Percentiles rank a stretch among this genome's conserved stretches.
These are phyloP conservation scores for Cynoglossus semilaevis DNA, from an alignment of 2,113 vertebrate species.

Conservation along the genomic window DNA sequence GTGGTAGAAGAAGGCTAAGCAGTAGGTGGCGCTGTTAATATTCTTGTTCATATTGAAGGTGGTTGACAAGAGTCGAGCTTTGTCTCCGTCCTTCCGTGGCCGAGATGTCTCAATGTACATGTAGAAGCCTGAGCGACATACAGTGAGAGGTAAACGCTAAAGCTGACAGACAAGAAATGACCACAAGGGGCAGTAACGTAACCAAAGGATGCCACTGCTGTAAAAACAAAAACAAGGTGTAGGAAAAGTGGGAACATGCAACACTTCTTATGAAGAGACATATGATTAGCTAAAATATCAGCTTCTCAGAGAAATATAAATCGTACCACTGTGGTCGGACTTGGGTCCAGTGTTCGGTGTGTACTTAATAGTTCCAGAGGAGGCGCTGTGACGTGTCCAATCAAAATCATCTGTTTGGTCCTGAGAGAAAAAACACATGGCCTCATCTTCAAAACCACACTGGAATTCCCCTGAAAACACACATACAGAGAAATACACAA, in stretches of 20 bases:
- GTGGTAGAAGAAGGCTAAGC: constrained; percentile 94
- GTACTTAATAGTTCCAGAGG: constrained; percentile 90
- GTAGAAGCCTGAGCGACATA: constrained; percentile 82
- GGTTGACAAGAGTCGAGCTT: constrained; percentile 86
- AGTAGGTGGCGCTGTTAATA: constrained; percentile 83
- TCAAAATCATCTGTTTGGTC: constrained; percentile 93
- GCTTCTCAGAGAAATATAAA: no score
- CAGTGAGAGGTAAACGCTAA: constrained; percentile 8
- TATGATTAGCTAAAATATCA: no score
- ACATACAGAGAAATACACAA: constrained; percentile 13
- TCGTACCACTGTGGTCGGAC: constrained; percentile 83
- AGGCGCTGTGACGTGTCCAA: constrained; percentile 94
- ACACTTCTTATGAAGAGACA: no score
- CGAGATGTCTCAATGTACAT: constrained; percentile 95
- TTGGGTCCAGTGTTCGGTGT: constrained; percentile 94
- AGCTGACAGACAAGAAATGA: no score
- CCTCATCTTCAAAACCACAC: constrained; percentile 84
- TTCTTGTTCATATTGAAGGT: constrained; percentile 88
- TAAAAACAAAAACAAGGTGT: no score
- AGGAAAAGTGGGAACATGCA: no score
- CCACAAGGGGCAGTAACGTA: no score
- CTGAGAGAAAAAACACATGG: constrained; percentile 93
- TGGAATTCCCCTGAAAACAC: constrained; percentile 66
- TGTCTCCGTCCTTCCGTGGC: constrained; percentile 86
- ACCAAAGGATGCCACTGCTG: no score